Percentiles rank a stretch among this genome's conserved stretches.
phyloP scores from a whole-genome alignment of 2,888 invertebrate genomes.

The Leuctra nigra region DNA sequence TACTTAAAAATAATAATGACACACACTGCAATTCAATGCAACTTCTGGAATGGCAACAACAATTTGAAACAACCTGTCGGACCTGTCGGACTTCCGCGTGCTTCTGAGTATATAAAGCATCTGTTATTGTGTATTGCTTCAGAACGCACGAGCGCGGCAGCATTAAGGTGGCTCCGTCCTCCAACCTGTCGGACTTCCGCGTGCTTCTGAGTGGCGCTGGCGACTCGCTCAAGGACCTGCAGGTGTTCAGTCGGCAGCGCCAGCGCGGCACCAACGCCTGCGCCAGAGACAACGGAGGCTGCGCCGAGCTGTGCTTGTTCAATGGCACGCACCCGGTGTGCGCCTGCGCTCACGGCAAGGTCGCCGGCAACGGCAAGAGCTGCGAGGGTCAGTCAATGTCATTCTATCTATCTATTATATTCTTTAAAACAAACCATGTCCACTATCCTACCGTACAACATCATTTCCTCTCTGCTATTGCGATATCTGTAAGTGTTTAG shows the following conservation, averaged over 20 bases:
- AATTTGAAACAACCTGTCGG: too few species aligned
- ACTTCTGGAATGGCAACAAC: too few species aligned
- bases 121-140: too few species aligned
- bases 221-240: conserved; percentile 62
- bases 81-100: conserved; percentile 50
- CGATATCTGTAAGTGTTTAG: too few species aligned
- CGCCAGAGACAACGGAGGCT: conserved; percentile 58
- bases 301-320: conserved; percentile 71
- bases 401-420: too few species aligned
- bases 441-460: too few species aligned
- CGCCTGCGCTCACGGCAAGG: conserved; percentile 75
- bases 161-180: conserved; percentile 56
- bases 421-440: too few species aligned
- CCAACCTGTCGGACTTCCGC: conserved; percentile 50
- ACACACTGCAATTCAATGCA: too few species aligned
- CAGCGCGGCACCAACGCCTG: conserved; percentile 59
- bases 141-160: conserved; percentile 53
- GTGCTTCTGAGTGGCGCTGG: conserved; percentile 53
- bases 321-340: conserved; percentile 62
- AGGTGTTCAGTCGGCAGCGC: conserved; percentile 50
- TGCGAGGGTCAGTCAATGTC: conserved; percentile 60
- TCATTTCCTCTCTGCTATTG: too few species aligned
- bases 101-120: too few species aligned
- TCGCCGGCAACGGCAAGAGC: conserved; percentile 54
- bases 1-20: too few species aligned